Percentiles rank a stretch among this genome's conserved stretches.
phyloP scores from a whole-genome alignment of 1,140 invertebrate genomes.

The Calycopis cecrops region DNA sequence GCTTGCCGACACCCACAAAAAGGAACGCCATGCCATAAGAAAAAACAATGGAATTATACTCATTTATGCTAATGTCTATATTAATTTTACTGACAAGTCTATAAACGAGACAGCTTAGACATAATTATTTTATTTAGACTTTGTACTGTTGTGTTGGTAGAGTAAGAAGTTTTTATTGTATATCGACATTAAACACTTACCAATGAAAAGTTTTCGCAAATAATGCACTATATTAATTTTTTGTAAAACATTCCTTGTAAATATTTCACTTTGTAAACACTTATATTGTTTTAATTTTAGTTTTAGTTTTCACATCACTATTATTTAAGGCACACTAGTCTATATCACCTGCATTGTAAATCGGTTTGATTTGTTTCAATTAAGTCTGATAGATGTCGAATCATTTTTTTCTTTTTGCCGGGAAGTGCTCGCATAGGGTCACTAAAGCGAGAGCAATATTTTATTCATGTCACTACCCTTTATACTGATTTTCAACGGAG shows the following conservation, averaged over 20 bases:
- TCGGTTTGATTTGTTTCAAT: slow-evolving; percentile 44
- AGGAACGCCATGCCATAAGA: slow-evolving; percentile 30
- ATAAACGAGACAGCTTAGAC: neutral
- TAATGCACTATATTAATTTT: slow-evolving; percentile 19
- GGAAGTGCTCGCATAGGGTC: slow-evolving; percentile 41
- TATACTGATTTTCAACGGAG: slow-evolving; percentile 50
- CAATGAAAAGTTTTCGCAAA: slow-evolving; percentile 15
- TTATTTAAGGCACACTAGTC: slow-evolving; percentile 23
- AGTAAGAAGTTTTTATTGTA: neutral
- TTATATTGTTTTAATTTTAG: slow-evolving; percentile 21
- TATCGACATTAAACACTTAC: slow-evolving; percentile 6
- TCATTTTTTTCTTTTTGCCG: slow-evolving; percentile 43
- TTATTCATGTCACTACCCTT: slow-evolving; percentile 62
- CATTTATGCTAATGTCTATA: slow-evolving; percentile 27
- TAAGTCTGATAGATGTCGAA: slow-evolving; percentile 39
- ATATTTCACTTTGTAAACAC: slow-evolving; percentile 11
- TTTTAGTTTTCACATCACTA: slow-evolving; percentile 34
- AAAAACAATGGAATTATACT: slow-evolving; percentile 39
- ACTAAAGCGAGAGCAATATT: slow-evolving; percentile 53
- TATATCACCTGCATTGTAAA: slow-evolving; percentile 58
- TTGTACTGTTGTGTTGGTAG: neutral
- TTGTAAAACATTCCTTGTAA: slow-evolving; percentile 18
- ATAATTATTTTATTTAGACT: slow-evolving; percentile 5
- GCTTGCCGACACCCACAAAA: slow-evolving; percentile 50
- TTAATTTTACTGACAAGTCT: neutral